Conservation (phyloP, 1,140 invertebrate genomes). For the Eciton burchellii region DNA sequence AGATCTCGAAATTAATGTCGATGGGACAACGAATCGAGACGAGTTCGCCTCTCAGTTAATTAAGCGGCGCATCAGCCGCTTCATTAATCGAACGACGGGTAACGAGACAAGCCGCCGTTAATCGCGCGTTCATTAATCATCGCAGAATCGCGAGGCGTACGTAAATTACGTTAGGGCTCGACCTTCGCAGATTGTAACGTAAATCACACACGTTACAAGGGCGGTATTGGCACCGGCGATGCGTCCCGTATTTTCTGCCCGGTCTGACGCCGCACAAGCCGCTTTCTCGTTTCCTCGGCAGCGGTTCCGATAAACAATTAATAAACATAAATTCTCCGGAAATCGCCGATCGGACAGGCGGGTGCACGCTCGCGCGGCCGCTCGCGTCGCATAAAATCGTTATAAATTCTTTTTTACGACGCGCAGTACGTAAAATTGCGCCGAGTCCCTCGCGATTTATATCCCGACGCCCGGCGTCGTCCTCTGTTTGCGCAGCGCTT, state of each 20-base stretch:
- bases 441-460: constrained; percentile 56
- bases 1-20: not conserved
- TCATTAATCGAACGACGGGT: not conserved
- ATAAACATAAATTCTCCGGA: constrained; percentile 57
- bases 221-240: constrained; percentile 25
- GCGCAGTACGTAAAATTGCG: constrained; percentile 59
- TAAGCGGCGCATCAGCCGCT: constrained; percentile 1
- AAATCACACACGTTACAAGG: constrained; percentile 38
- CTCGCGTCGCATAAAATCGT: constrained; percentile 55
- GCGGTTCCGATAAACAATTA: constrained; percentile 59
- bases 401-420: constrained; percentile 65
- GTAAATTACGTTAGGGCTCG: constrained; percentile 30
- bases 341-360: constrained; percentile 41
- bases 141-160: not conserved
- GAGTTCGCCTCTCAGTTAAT: not conserved
- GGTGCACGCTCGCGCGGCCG: constrained; percentile 26
- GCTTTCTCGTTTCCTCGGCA: constrained; percentile 37
- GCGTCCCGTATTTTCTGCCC: constrained; percentile 25
- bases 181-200: constrained; percentile 29
- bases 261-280: constrained; percentile 30
- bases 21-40: not conserved
- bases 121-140: constrained; percentile 6
- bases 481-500: constrained; percentile 52
- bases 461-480: constrained; percentile 46
- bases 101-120: not conserved